Evolutionary conservation across 2,888 invertebrate species (phyloP).

Genomic region (Netelia virgata): DNA sequence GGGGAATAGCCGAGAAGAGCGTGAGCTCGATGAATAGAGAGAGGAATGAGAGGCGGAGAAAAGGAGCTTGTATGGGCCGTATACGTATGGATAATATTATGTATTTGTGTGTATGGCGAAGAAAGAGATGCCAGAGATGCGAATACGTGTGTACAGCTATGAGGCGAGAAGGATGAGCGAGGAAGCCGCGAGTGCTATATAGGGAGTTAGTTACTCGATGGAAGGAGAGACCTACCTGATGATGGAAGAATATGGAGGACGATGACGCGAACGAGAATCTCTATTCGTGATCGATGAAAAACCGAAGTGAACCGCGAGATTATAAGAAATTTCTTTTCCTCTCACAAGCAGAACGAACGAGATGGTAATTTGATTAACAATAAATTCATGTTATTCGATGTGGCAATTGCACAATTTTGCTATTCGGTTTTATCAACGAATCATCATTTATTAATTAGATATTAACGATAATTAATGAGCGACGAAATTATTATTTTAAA

Average conservation of each 20-base stretch:
- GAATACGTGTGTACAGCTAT: conserved; percentile 26
- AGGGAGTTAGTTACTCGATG: too few relatives aligned
- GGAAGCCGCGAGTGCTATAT: conserved; percentile 21
- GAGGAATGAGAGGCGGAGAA: conserved; percentile 39
- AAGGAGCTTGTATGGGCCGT: conserved; percentile 27
- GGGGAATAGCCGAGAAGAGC: conserved; percentile 59
- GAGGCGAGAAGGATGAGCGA: conserved; percentile 55
- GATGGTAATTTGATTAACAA: neutral
- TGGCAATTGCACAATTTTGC: too few relatives aligned
- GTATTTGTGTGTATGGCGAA: neutral
- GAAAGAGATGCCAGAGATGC: conserved; percentile 26
- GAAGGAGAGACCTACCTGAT: neutral
- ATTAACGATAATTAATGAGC: too few relatives aligned
- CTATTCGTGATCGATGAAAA: neutral
- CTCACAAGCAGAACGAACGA: neutral
- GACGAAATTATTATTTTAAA: too few relatives aligned
- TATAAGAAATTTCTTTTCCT: neutral
- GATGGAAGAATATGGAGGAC: neutral
- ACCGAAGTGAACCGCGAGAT: neutral
- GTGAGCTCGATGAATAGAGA: conserved; percentile 61
- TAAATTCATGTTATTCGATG: neutral
- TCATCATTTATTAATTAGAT: too few relatives aligned
- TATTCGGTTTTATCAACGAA: too few relatives aligned
- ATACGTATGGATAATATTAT: neutral
- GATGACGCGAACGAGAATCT: neutral